Conservation (phyloP, 2,797 vertebrate genomes). For the Protonibea diacanthus region DNA sequence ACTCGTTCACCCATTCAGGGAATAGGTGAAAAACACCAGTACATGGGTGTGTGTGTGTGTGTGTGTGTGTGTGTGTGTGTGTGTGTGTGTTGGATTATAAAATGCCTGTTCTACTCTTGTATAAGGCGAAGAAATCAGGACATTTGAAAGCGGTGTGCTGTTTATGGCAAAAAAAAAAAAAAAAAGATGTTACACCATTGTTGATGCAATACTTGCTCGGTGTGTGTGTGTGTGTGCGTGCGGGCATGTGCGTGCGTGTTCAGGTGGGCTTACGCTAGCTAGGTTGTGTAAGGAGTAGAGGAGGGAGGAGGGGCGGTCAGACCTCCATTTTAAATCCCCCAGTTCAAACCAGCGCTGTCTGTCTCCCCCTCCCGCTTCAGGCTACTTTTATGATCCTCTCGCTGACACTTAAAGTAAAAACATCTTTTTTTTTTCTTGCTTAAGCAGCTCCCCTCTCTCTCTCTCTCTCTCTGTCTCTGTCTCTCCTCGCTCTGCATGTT, state of each 20-base stretch:
- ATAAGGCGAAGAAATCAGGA: conserved; percentile 54
- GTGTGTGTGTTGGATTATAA: conserved; percentile 46
- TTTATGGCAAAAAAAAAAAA: conserved; percentile 36
- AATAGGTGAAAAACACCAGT: conserved; percentile 70
- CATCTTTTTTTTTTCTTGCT: conserved; percentile 33
- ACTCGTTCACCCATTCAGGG: conserved; percentile 69
- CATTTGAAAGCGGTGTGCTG: conserved; percentile 31
- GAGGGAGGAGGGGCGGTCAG: conserved; percentile 61
- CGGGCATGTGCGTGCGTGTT: conserved; percentile 30
- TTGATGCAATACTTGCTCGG: conserved; percentile 44
- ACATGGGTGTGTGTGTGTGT: conserved; percentile 43
- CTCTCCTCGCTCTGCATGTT: conserved; percentile 15
- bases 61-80: conserved; percentile 41
- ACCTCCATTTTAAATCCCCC: conserved; percentile 81
- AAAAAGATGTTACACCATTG: conserved; percentile 36
- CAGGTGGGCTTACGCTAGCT: conserved; percentile 63
- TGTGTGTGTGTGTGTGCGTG: conserved; percentile 35
- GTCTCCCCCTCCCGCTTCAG: conserved; percentile 67
- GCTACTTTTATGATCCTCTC: conserved; percentile 76
- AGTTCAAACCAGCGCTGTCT: conserved; percentile 75
- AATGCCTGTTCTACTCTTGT: conserved; percentile 51
- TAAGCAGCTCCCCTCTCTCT: conserved; percentile 30
- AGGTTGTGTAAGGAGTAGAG: conserved; percentile 61
- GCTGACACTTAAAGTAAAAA: conserved; percentile 70
- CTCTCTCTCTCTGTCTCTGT: not conserved